Conservation (phyloP, 2,888 invertebrate genomes). For the Drosophila seclusa region DNA sequence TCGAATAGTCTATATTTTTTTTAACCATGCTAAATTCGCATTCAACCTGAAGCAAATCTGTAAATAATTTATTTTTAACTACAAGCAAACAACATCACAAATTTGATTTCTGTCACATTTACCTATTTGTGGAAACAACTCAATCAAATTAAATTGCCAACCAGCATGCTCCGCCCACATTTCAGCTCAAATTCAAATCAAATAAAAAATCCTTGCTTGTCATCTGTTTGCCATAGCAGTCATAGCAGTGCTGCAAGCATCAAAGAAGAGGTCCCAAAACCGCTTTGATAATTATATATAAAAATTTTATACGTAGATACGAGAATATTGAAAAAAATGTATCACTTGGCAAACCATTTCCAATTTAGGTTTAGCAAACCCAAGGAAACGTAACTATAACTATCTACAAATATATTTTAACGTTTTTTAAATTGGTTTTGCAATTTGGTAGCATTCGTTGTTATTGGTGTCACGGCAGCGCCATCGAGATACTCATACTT, state of each 20-base stretch:
- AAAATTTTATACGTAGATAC: slow-evolving; percentile 7
- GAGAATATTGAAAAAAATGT: slow-evolving; percentile 36
- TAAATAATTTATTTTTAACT: background rate
- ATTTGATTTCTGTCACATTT: slow-evolving; percentile 25
- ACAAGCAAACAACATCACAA: background rate
- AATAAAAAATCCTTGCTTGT: slow-evolving; percentile 51
- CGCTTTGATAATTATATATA: slow-evolving; percentile 55
- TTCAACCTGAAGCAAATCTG: background rate
- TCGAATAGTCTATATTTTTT: background rate
- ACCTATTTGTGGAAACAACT: slow-evolving; percentile 30
- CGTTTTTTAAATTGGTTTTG: slow-evolving; percentile 72
- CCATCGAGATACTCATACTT: slow-evolving; percentile 72
- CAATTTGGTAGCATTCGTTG: slow-evolving; percentile 56
- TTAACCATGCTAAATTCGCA: background rate
- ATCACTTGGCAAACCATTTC: slow-evolving; percentile 44
- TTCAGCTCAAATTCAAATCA: slow-evolving; percentile 36
- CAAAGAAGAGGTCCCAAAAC: slow-evolving; percentile 26
- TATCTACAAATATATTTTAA: slow-evolving; percentile 56
- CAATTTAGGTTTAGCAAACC: slow-evolving; percentile 55
- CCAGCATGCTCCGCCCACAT: slow-evolving; percentile 1
- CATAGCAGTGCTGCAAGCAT: slow-evolving; percentile 6
- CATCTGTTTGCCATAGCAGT: slow-evolving; percentile 29
- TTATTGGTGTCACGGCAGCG: slow-evolving; percentile 50
- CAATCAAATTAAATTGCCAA: slow-evolving; percentile 52
- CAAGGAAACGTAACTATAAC: slow-evolving; percentile 52